Evolutionary conservation across 1,140 invertebrate species (phyloP).

Genomic region (Callitettix versicolor): DNA sequence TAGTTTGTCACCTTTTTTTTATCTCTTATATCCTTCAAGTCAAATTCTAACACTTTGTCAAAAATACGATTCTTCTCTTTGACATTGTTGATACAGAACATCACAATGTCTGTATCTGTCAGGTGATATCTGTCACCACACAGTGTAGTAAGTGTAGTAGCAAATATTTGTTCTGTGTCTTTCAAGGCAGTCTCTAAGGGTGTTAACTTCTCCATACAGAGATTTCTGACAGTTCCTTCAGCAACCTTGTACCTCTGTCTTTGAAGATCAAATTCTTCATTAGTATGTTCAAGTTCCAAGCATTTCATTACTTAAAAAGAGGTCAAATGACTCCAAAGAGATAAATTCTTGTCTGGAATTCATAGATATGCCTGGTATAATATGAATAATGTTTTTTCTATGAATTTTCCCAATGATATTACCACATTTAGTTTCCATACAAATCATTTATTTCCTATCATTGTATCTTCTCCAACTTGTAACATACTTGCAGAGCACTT

Average conservation of each 20-base stretch:
- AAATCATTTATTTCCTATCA: conserved; percentile 5
- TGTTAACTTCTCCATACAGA: conserved; percentile 19
- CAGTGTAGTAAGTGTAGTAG: conserved; percentile 9
- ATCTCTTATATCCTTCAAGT: conserved; percentile 26
- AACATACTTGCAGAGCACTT: not conserved
- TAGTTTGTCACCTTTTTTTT: conserved; percentile 23
- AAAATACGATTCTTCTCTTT: conserved; percentile 30
- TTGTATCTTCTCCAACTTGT: not conserved
- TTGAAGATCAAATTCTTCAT: conserved; percentile 18
- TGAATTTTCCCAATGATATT: conserved; percentile 1
- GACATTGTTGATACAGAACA: conserved; percentile 28
- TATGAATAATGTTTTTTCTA: conserved; percentile 11
- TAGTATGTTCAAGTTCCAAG: conserved; percentile 13
- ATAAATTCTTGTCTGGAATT: conserved; percentile 8
- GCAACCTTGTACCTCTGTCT: conserved; percentile 6
- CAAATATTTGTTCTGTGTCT: conserved; percentile 28
- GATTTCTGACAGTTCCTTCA: conserved; percentile 1
- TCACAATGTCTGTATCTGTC: conserved; percentile 21
- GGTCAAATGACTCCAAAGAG: conserved; percentile 9
- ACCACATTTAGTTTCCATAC: not conserved
- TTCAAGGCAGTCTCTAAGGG: conserved; percentile 22
- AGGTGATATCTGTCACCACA: conserved; percentile 21
- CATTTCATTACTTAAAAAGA: conserved; percentile 11
- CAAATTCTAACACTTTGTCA: conserved; percentile 28
- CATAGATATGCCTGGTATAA: not conserved